phyloP scores from a whole-genome alignment of 2,888 invertebrate species.

The Xanthorhoe designata region DNA sequence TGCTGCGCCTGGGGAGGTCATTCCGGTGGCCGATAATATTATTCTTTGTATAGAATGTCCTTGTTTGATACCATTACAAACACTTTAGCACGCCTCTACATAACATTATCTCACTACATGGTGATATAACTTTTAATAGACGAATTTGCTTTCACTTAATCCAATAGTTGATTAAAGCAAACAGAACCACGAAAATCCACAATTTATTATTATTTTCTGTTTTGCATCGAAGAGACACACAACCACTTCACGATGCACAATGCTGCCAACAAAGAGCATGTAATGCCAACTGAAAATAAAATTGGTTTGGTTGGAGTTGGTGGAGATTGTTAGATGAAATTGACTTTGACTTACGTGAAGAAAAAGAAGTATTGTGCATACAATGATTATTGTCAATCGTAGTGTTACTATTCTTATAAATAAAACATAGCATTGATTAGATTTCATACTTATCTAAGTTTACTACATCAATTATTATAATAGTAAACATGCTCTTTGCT shows the following conservation, averaged over 20 bases:
- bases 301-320: too few relatives aligned
- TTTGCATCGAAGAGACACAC: constrained; percentile 23
- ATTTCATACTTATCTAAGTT: too few relatives aligned
- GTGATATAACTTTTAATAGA: constrained; percentile 1
- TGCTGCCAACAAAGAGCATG: constrained; percentile 32
- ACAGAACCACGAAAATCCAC: background rate
- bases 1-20: constrained; percentile 68
- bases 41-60: constrained; percentile 53
- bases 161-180: background rate
- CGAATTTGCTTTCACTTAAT: background rate
- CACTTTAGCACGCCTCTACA: constrained; percentile 34
- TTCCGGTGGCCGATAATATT: constrained; percentile 49
- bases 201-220: constrained; percentile 4
- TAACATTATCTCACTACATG: constrained; percentile 17
- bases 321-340: too few relatives aligned
- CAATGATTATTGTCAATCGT: too few relatives aligned
- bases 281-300: too few relatives aligned
- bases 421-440: too few relatives aligned
- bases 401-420: too few relatives aligned
- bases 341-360: too few relatives aligned
- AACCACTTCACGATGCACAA: constrained; percentile 27
- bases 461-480: too few relatives aligned
- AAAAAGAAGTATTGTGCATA: too few relatives aligned
- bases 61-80: constrained; percentile 59
- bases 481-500: too few relatives aligned